phyloP scores from a whole-genome alignment of 2,797 vertebrate genomes.

The Mus minutoides region DNA sequence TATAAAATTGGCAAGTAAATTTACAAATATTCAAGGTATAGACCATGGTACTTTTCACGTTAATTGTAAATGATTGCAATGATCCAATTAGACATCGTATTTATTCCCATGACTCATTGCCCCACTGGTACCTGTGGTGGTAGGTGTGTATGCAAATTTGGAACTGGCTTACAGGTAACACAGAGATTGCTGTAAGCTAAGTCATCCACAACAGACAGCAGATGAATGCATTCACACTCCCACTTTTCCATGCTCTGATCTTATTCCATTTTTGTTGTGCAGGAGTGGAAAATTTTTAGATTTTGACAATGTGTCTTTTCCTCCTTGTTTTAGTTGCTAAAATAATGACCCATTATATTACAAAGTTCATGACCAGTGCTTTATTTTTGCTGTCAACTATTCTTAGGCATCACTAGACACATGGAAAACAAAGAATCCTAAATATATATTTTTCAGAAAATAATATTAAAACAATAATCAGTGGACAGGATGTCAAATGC shows the following conservation, averaged over 20 bases:
- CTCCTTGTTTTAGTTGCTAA: slow-evolving; percentile 27
- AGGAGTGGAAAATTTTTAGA: background rate
- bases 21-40: background rate
- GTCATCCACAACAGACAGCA: no score
- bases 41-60: no score
- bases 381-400: slow-evolving; percentile 71
- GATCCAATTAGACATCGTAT: background rate
- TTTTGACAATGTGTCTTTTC: slow-evolving; percentile 21
- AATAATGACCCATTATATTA: slow-evolving; percentile 74
- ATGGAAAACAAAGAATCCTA: slow-evolving; percentile 64
- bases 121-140: background rate
- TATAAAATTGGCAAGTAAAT: background rate
- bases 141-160: background rate
- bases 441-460: slow-evolving; percentile 59
- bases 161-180: background rate
- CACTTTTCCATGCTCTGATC: background rate
- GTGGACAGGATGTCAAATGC: background rate
- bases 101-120: background rate
- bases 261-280: background rate
- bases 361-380: slow-evolving; percentile 68
- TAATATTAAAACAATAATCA: slow-evolving; percentile 59
- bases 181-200: fast-evolving
- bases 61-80: background rate
- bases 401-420: slow-evolving; percentile 41
- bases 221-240: background rate